Evolutionary conservation across 2,888 invertebrate genomes (phyloP), one percentile per base, ranked within the genome.

Genomic region (Caradrina kadenii): DNA sequence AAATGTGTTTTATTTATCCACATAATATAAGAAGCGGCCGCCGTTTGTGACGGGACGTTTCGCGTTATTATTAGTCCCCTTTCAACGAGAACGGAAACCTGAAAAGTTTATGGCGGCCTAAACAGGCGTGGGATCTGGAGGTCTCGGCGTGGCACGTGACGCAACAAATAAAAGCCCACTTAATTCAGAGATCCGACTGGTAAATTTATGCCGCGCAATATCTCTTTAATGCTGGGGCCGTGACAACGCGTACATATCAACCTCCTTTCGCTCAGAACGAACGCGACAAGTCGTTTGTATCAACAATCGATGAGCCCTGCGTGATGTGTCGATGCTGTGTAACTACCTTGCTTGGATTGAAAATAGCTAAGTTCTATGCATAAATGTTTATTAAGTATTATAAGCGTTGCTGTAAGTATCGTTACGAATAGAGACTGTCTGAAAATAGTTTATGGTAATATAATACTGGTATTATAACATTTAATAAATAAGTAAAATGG

Each of bases 91-190:
- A 79, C 79, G 84, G 74, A 80, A 83, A 84, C 84, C 82, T 86
- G 86, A 81, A 85, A 89, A 88, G 85, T 90, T 90, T 87, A 89
- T 87, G 87, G 84, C 84, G 79, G 85, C 85, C 87, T 88, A 87
- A 89, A 90, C 84, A 88, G 88, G 85, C 86, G 84, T 85, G 84
- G 89, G 88, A 89, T 90, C 87, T 87, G 86, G 88, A 88, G 87
- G 87, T 87, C 87, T 88, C 84, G 13, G 80, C 86, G 79, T 79
- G 86, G 91, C 90, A 90, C 93, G 94, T 94, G 93, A 93, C 92
- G 92, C 87, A 91, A 94, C 94, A 94, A 95, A 94, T 93, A 94
- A 93, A 94, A 93, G 87, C 92, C 92, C 92, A 93, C 94, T 95
- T 95, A 94, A 93, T 95, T 94, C 92, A 89, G 90, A 91, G 93